Evolutionary conservation across 2,797 vertebrate genomes (phyloP), one percentile per base, ranked within the genome.

Genomic region (Sphaeramia orbicularis): DNA sequence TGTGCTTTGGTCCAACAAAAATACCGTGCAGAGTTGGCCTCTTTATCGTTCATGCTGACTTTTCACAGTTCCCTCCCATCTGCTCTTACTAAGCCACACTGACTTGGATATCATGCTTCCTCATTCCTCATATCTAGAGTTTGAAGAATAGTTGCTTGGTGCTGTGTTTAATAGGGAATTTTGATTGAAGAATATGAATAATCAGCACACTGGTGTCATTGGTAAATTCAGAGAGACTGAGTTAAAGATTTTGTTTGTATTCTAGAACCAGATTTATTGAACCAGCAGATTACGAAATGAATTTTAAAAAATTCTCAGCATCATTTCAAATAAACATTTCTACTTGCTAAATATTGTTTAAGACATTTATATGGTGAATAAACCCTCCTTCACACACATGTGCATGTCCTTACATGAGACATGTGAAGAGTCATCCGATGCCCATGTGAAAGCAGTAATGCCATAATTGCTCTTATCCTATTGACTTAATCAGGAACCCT

Each of bases 1-100:
- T 86, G 87, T 92, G 87, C 90, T 92, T 92, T 92, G 81, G 81
- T 48, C 68, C 83, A 89, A 91, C 89, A 73, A 81, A 93, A 93
- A 93, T 93, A 93, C 83, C 54, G 54, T 42, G 9, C 60, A 59
- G 81, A 74, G 82, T 78, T 81, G 74, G 83, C 81, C 83, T 90
- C 81, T 78, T 86, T 86, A 64, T 65, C 13, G 1, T 74, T 86
- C 73, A 73, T 65, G 68, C 71, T 74, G 76, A 83, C 66, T 86
- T 66, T 69, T 56, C 55, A 62, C 45, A 15, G 51, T 53, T 45
- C 58, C 42, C 36, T 43, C 32, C 64, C 41, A 65, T 80, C 75
- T 76, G 74, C 67, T 84, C 76, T 24, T 13, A 48, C 61, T 49
- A 74, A 74, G 50, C 63, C 65, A 57, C 37, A 3, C 51, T 32